Percentiles rank a stretch among this genome's conserved stretches.
phyloP scores from a whole-genome alignment of 2,797 vertebrate species.

The Liasis olivaceus region DNA sequence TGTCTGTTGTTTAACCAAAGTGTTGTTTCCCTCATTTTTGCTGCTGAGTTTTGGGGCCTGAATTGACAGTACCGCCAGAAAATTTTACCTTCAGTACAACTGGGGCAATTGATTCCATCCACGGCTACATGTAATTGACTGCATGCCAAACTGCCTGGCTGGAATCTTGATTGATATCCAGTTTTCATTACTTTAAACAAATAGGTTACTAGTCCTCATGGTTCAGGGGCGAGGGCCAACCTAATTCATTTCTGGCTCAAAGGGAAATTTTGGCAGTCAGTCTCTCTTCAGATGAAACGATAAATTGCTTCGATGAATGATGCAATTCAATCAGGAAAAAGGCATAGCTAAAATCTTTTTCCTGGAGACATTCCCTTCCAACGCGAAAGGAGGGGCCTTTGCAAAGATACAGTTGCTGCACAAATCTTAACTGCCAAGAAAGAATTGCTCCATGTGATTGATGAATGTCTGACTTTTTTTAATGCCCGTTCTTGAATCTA shows the following conservation, averaged over 20 bases:
- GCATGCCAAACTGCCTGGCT: neutral
- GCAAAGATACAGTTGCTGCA: neutral
- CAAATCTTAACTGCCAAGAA: neutral
- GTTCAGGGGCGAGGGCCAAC: neutral
- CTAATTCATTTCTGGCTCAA: neutral
- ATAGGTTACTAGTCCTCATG: neutral
- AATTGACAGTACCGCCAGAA: neutral
- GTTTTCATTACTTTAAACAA: neutral
- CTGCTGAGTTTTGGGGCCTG: conserved; percentile 33
- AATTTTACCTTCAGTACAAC: neutral
- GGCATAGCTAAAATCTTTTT: neutral
- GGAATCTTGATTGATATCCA: neutral
- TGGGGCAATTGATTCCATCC: neutral
- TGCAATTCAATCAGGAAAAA: neutral
- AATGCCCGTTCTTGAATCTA: neutral
- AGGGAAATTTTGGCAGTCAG: neutral
- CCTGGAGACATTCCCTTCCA: neutral
- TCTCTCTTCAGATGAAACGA: neutral
- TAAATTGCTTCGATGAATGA: neutral
- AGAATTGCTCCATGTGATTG: neutral
- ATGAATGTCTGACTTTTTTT: neutral
- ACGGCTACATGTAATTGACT: no score
- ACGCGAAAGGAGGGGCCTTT: neutral
- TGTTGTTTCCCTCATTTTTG: conserved; percentile 11
- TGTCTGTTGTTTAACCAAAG: conserved; percentile 63